phyloP scores from a whole-genome alignment of 2,113 vertebrate species.

The Chiloscyllium plagiosum region DNA sequence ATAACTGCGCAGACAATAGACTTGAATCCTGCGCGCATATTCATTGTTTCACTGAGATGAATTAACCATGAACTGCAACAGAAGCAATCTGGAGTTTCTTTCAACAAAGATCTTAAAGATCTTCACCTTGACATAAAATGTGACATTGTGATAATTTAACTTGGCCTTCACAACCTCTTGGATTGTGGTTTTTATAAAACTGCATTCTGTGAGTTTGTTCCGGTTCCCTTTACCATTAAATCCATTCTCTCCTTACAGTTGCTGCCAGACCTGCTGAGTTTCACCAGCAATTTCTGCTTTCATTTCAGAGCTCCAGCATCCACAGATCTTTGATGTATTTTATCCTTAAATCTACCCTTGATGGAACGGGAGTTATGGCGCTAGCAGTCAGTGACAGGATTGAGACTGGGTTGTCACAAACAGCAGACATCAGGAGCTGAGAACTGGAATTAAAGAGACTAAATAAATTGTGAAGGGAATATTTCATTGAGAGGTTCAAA shows the following conservation, averaged over 20 bases:
- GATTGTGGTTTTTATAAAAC: neutral
- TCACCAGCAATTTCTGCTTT: too few species aligned
- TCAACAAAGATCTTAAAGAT: neutral
- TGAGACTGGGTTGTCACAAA: neutral
- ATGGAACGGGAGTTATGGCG: neutral
- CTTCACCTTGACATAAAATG: neutral
- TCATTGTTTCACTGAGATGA: neutral
- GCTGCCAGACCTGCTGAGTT: too few species aligned
- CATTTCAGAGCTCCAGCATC: too few species aligned
- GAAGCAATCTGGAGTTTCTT: neutral
- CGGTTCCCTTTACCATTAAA: neutral
- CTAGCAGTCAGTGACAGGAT: neutral
- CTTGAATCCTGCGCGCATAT: neutral
- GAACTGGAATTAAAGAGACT: neutral
- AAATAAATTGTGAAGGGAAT: neutral
- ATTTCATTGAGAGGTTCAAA: neutral
- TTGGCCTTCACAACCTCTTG: too few species aligned
- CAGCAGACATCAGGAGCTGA: neutral
- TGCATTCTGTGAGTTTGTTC: neutral
- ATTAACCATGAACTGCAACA: slow-evolving; percentile 15
- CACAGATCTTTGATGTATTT: too few species aligned
- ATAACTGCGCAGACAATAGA: neutral
- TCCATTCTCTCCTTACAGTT: too few species aligned
- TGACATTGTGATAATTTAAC: neutral
- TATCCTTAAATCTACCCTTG: too few species aligned